Evolutionary conservation across 2,797 vertebrate species (phyloP).

Genomic region (Poecilia picta): DNA sequence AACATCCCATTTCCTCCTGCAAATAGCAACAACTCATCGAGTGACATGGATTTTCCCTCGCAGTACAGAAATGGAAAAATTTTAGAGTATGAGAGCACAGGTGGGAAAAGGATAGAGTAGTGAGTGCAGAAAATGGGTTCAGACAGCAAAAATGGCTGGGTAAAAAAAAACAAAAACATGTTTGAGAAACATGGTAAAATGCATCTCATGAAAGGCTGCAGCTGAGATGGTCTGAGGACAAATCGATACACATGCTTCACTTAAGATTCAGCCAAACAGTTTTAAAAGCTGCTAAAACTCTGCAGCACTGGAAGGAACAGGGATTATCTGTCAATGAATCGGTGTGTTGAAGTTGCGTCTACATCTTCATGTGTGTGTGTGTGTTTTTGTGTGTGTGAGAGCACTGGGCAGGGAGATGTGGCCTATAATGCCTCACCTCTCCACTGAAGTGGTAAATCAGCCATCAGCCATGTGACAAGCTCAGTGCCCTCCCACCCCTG

Average conservation of each 20-base stretch:
- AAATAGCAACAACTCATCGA: conserved; percentile 63
- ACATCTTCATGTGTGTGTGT: conserved; percentile 2
- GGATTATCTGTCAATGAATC: conserved; percentile 51
- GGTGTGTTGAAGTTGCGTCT: conserved; percentile 9
- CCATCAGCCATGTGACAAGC: conserved; percentile 84
- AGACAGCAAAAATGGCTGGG: conserved; percentile 57
- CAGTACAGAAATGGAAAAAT: conserved; percentile 55
- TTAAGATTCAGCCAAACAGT: conserved; percentile 47
- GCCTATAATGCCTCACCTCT: conserved; percentile 75
- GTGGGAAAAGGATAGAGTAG: conserved; percentile 13
- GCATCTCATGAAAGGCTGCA: conserved; percentile 62
- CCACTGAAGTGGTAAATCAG: conserved; percentile 83
- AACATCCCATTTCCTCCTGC: conserved; percentile 34
- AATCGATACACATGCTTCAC: conserved; percentile 64
- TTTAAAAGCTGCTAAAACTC: conserved; percentile 49
- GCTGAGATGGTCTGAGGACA: conserved; percentile 45
- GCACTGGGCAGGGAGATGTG: conserved; percentile 50
- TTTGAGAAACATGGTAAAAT: conserved; percentile 33
- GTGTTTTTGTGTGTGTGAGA: conserved; percentile 14
- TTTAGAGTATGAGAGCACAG: conserved; percentile 55
- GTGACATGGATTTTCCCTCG: conserved; percentile 65
- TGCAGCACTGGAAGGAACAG: conserved; percentile 28
- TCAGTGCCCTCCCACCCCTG: conserved; percentile 61
- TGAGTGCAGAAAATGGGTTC: conserved; percentile 65
- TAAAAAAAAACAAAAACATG: conserved; percentile 13